Evolutionary conservation across 2,888 invertebrate species (phyloP), one percentile per base, ranked within the genome.

Genomic region (Trachelus tabidus): DNA sequence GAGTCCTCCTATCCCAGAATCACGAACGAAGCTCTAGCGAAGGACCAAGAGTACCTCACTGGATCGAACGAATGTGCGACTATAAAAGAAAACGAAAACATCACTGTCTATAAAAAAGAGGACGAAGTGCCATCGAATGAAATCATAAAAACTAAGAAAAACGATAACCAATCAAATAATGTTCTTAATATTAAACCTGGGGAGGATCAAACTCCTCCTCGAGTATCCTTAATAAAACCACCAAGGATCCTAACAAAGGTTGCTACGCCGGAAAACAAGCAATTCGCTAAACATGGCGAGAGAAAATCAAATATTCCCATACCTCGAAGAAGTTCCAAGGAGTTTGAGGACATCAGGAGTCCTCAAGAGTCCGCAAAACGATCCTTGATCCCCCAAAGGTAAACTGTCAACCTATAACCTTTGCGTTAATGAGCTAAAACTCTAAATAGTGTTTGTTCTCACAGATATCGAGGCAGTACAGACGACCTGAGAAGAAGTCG

Each of bases 361-460:
- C 89, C 90, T 0, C 88, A 91, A 40, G 91, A 91, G 76, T 87
- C 89, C 68, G 86, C 90, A 4, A 91, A 90, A 82, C 88, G 90
- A 73, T 91, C 91, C n/a, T 81, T 91, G 73, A 91, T 91, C 81
- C 91, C 91, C n/a, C 90, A 89, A 80, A 90, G 91, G 91, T 90
- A 80, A 56, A 23, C 9, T 69, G 68, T 77, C n/a, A n/a, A 35
- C 33, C 40, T 23, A 56, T 56, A 2, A 23, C 9, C 40, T 23
- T 56, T 56, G 37, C 30, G 11, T 74, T n/a, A 74, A 31, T 11
- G 12, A 37, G 34, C 74, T 74, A 11, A 35, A 37, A 23, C 56
- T 37, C 9, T 56, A 56, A 56, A 9, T 23, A 23, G 23, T 4
- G 23, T 56, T 56, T 56, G 23, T 56, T 23, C 12, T 78, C 77